Base-by-base conservation (phyloP, 2,797 vertebrate genomes). In the Limnodromus scolopaceus region DNA sequence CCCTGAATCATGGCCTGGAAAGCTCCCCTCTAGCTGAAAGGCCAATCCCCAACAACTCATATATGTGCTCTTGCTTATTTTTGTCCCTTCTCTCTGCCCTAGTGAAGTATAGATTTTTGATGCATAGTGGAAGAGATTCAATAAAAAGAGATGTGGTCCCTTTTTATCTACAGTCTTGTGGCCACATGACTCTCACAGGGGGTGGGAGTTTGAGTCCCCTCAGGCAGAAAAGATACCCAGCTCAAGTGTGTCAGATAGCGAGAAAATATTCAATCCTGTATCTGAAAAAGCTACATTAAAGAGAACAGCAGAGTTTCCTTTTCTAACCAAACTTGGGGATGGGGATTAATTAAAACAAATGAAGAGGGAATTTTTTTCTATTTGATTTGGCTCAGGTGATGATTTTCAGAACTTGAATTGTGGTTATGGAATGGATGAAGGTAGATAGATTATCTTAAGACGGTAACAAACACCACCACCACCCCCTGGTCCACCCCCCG, bases 1-100 rank as follows among this genome's bases (percentile, higher is more conserved):
- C 58, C 38, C 66, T 46, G 61, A 89, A 84, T 88, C 36, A 38
- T 3, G 41, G n/a, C 32, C 34, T 84, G 66, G 69, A 92, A 94
- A 65, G 5, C 16, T 72, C 36, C 30, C 45, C 24, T 58, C 7
- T 64, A 78, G 36, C 36, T 86, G 53, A 36, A 84, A 84, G 32
- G 8, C 36, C 12, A 57, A 27, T 71, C 49, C 54, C 53, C 17
- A 71, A 1, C 5, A 25, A 61, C 57, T 60, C 24, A 8, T 45
- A 11, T 18, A 53, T 6, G 13, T 30, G 19, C 10, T 61, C 18
- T 30, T 65, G 15, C 7, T 86, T 63, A 11, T 64, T 94, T 84
- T 82, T 61, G n/a, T 63, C 61, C 53, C 9, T 57, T 85, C 68
- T 55, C 15, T 74, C 36, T 55, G 38, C 25, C 41, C 43, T 57